These are phyloP conservation scores for Troides oblongomaculatus DNA, from an alignment of 2,888 invertebrate species.

Conservation along the genomic window DNA sequence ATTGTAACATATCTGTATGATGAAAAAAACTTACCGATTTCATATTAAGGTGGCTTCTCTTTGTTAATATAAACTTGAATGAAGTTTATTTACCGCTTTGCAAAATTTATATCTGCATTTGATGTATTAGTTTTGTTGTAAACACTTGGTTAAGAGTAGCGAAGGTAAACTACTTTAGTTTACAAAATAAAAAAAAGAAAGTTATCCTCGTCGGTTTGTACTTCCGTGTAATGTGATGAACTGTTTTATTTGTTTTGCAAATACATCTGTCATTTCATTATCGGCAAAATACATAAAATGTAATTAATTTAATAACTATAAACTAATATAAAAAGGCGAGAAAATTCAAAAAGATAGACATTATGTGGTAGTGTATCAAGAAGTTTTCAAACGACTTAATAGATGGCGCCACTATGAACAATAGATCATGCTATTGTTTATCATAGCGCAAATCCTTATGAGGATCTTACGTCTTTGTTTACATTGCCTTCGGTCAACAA, in stretches of 20 bases:
- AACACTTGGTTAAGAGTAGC: constrained; percentile 1
- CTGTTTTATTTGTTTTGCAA: neutral
- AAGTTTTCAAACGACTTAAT: too few relatives aligned
- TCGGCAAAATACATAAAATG: neutral
- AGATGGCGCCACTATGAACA: too few relatives aligned
- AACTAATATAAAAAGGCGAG: neutral
- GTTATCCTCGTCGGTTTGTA: neutral
- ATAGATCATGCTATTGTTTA: too few relatives aligned
- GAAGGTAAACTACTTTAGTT: constrained; percentile 19
- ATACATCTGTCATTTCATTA: neutral
- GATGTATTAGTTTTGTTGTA: constrained; percentile 25
- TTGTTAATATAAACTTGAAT: constrained; percentile 8
- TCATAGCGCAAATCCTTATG: too few relatives aligned
- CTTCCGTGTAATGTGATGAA: neutral
- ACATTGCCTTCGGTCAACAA: too few relatives aligned
- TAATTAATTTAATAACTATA: too few relatives aligned
- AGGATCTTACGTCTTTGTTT: too few relatives aligned
- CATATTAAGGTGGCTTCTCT: constrained; percentile 9
- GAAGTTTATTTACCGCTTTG: constrained; percentile 40
- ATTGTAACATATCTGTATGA: neutral
- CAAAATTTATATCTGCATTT: constrained; percentile 21
- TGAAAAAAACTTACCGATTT: constrained; percentile 14
- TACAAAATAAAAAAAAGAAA: constrained; percentile 5
- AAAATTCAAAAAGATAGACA: neutral
- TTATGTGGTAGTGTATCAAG: too few relatives aligned